Conservation (phyloP, 2,888 invertebrate genomes). For the Apomyelois bistriatella region DNA sequence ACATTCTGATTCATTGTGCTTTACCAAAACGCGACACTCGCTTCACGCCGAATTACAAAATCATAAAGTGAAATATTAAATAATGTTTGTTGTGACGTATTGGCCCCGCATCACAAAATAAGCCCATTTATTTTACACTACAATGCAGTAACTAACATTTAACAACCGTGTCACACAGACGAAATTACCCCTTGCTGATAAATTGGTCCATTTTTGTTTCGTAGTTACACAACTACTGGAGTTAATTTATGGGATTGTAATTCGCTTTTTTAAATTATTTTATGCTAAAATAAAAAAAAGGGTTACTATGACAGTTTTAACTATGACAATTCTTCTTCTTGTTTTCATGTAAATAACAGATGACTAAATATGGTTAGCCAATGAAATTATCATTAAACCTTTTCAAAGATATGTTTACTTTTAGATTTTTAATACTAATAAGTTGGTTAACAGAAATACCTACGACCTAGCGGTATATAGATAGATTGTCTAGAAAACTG, state of each 20-base stretch:
- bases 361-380: too few relatives aligned
- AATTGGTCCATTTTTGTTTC: conserved; percentile 28
- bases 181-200: conserved; percentile 60
- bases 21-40: conserved; percentile 57
- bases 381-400: too few relatives aligned
- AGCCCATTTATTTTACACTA: conserved; percentile 69
- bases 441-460: too few relatives aligned
- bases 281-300: too few relatives aligned
- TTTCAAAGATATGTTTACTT: too few relatives aligned
- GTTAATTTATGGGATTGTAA: not conserved
- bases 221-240: not conserved
- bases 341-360: too few relatives aligned
- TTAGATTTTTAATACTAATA: too few relatives aligned
- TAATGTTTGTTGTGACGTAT: conserved; percentile 76
- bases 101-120: conserved; percentile 72
- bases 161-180: conserved; percentile 63
- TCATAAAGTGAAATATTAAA: conserved; percentile 73
- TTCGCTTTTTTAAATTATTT: not conserved
- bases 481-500: not conserved
- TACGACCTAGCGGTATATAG: too few relatives aligned
- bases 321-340: too few relatives aligned
- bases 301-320: too few relatives aligned
- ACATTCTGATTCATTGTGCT: conserved; percentile 50
- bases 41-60: conserved; percentile 70
- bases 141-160: conserved; percentile 71